Base-by-base conservation (phyloP, 2,797 vertebrate genomes). In the Bucorvus abyssinicus region DNA sequence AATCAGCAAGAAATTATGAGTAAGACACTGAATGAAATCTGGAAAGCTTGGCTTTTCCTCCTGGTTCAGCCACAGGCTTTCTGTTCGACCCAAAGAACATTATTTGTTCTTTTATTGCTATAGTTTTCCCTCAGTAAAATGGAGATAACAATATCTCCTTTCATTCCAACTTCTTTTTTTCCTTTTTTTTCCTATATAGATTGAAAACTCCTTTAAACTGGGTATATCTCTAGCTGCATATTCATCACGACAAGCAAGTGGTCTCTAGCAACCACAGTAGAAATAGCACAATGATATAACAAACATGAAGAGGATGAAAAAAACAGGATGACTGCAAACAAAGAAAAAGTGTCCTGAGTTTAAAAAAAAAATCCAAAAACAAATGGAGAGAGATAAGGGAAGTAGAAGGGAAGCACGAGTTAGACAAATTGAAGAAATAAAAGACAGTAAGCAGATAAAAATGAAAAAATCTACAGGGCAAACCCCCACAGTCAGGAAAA, bases 1-100 rank as follows among this genome's bases (percentile, higher is more conserved):
- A 91, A 85, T 85, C 53, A 85, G 42, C 77, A 93, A 89, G 65
- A 93, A 94, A 85, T 89, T 93, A 88, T 64, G 73, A 94, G 50
- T 83, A 80, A 95, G 75, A 60, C 3, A 4, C 14, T 71, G 65
- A 95, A 90, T 89, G 57, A 91, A 91, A 94, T 87, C 84, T 87
- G 81, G 40, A 70, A 94, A 29, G 29, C 49, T 91, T 96, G 70
- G 68, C 56, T 79, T 92, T 95, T 95, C 40, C 42, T 83, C 17
- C 64, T 73, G 27, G 45, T 83, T 87, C 80, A 88, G n/a, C 81
- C 90, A 82, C 86, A 93, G 76, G 49, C 61, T 81, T 86, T 94
- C 79, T 83, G 36, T 40, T n/a, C 60, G 87, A 92, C 75, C 42
- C 74, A 67, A 83, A 85, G 93, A 77, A 44, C 15, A 67, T 84